Evolutionary conservation across 2,797 vertebrate genomes (phyloP).

Genomic region (Cossypha niveicapilla): DNA sequence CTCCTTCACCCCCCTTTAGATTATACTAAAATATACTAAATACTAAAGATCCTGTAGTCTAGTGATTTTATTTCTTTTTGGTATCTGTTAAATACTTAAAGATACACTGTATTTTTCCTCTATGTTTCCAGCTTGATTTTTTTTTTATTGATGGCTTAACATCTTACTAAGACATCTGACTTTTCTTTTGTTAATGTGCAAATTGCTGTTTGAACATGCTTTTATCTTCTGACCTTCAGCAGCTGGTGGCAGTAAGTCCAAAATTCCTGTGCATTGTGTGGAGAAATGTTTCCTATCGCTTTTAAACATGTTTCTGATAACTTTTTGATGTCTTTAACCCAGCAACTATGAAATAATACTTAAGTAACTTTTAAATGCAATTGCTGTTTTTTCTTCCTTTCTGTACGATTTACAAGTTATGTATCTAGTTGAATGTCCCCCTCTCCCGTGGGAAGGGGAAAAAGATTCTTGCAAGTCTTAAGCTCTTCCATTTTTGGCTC

Average conservation of each 20-base stretch:
- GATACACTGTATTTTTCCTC: neutral
- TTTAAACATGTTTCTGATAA: neutral
- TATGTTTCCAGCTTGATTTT: neutral
- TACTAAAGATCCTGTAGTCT: neutral
- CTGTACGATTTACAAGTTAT: neutral
- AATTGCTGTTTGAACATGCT: neutral
- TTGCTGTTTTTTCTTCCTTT: neutral
- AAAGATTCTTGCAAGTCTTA: neutral
- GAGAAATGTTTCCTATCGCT: neutral
- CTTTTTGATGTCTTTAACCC: neutral
- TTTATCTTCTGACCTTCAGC: neutral
- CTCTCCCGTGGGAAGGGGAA: neutral
- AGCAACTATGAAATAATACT: neutral
- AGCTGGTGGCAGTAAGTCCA: neutral
- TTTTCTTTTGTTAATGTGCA: neutral
- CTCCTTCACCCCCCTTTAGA: accelerated
- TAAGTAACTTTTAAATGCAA: neutral
- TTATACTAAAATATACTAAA: neutral
- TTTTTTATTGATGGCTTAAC: neutral
- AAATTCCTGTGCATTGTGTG: neutral
- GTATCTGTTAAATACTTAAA: neutral
- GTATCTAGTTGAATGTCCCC: neutral
- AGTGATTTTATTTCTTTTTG: neutral
- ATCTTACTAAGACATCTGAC: neutral
- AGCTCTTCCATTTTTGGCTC: neutral